Evolutionary conservation across 2,797 vertebrate genomes (phyloP).

Genomic region (Siniperca undulata): DNA sequence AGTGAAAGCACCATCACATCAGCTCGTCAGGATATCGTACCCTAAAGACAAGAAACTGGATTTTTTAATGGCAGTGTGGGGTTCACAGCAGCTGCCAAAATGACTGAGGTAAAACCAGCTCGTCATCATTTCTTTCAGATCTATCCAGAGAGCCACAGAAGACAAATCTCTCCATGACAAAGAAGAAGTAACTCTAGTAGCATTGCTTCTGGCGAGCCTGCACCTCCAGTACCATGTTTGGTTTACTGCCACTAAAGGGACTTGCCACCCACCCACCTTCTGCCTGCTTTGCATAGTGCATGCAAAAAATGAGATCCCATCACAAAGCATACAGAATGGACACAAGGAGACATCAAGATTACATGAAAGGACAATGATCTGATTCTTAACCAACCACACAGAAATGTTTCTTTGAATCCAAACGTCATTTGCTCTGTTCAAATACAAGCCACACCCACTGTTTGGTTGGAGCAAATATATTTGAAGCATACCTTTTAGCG

Average conservation of each 20-base stretch:
- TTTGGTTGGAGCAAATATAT: not conserved
- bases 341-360: conserved; percentile 13
- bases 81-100: conserved; percentile 9
- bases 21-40: not conserved
- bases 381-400: not conserved
- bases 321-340: conserved; percentile 1
- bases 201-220: conserved; percentile 1
- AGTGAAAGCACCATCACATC: not conserved
- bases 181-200: conserved; percentile 28
- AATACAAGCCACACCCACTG: no score
- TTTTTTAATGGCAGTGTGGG: not conserved
- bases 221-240: conserved; percentile 23
- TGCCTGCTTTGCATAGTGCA: conserved; percentile 49
- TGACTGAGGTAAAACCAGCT: not conserved
- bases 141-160: not conserved
- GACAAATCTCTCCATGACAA: conserved; percentile 7
- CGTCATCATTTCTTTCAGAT: conserved; percentile 10
- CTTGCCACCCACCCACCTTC: conserved; percentile 36
- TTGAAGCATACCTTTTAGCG: not conserved
- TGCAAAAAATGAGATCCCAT: conserved; percentile 35
- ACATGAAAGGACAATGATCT: not conserved
- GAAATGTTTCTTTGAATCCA: no score
- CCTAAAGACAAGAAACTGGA: not conserved
- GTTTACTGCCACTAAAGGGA: conserved; percentile 31
- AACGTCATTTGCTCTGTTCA: no score